phyloP scores from a whole-genome alignment of 2,888 invertebrate species.

The Caenorhabditis sp. region DNA sequence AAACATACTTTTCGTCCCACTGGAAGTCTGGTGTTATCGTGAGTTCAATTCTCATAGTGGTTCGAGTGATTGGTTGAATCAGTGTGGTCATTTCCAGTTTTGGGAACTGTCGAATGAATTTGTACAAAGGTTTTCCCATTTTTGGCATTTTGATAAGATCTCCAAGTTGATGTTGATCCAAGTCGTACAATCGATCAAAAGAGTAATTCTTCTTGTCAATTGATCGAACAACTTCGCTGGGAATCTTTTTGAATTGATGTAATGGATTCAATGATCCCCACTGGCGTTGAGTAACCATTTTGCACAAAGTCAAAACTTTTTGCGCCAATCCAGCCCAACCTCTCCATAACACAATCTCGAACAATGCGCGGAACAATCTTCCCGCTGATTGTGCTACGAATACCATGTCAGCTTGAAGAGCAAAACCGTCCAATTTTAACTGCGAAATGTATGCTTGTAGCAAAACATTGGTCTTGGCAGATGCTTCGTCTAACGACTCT shows the following conservation, averaged over 20 bases:
- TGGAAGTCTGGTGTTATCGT: slow-evolving; percentile 98
- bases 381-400: slow-evolving; percentile 97
- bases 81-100: slow-evolving; percentile 94
- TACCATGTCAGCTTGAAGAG: slow-evolving; percentile 98
- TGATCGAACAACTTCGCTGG: slow-evolving; percentile 88
- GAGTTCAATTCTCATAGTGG: slow-evolving; percentile 89
- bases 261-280: slow-evolving; percentile 99
- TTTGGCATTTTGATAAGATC: slow-evolving; percentile 90
- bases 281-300: slow-evolving; percentile 92
- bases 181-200: slow-evolving; percentile 82
- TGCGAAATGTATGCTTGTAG: slow-evolving; percentile 90
- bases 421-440: slow-evolving; percentile 95
- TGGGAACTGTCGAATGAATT: slow-evolving; percentile 88
- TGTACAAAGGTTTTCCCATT: slow-evolving; percentile 91
- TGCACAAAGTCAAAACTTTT: slow-evolving; percentile 91
- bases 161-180: slow-evolving; percentile 93
- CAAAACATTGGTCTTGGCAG: slow-evolving; percentile 80
- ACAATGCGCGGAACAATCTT: slow-evolving; percentile 91
- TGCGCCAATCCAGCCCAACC: slow-evolving; percentile 96
- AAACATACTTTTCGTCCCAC: slow-evolving; percentile 85
- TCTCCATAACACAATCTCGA: slow-evolving; percentile 88
- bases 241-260: slow-evolving; percentile 89
- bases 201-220: slow-evolving; percentile 88
- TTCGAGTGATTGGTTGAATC: slow-evolving; percentile 92
- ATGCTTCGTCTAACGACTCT: slow-evolving; percentile 95